Base-by-base conservation (phyloP, 1,140 invertebrate genomes). In the Agrypnia vestita region DNA sequence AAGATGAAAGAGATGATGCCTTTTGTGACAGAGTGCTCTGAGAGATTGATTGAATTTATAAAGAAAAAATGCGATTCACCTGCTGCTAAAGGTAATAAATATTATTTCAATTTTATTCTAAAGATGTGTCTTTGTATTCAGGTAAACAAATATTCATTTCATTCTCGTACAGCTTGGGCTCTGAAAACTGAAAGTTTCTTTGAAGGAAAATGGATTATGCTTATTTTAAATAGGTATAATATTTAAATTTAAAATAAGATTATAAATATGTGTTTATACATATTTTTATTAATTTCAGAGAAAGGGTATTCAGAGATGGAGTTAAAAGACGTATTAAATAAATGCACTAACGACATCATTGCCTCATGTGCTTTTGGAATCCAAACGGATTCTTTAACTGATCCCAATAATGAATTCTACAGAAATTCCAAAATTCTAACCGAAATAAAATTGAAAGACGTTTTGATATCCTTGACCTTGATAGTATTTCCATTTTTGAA, bases 311-410 rank as follows among this genome's bases (percentile, higher is more conserved):
- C 81, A 4, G n/a, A 78, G 0, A 71, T 87, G 0, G 83, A 88
- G 17, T 81, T 86, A 47, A 89, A 88, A 74, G 86, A 88, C n/a
- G 35, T 84, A 11, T 85, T 87, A 47, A 84, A 85, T 4, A 84
- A 85, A 69, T 88, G 85, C 25, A 85, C 87, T 0, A 86, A 87
- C 71, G 88, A 90, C 64, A 85, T 88, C 12, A 90, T 89, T 12
- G 89, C 86, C 8, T 86, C 84, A 0, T 83, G 83, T 43, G 86
- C 87, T 8, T 89, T 89, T 72, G 87, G 88, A 0, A 43, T 89
- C 0, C 80, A 80, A 47, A 72, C 81, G 0, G 83, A 89, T 71
- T 85, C 86, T 11, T 49, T 86, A 0, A 81, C 56, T 4, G 75
- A 86, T n/a, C 77, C 82, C 0, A 43, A 86, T 0, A 86, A 86